Conservation (phyloP, 2,888 invertebrate genomes). For the Pemphredon lugubris region DNA sequence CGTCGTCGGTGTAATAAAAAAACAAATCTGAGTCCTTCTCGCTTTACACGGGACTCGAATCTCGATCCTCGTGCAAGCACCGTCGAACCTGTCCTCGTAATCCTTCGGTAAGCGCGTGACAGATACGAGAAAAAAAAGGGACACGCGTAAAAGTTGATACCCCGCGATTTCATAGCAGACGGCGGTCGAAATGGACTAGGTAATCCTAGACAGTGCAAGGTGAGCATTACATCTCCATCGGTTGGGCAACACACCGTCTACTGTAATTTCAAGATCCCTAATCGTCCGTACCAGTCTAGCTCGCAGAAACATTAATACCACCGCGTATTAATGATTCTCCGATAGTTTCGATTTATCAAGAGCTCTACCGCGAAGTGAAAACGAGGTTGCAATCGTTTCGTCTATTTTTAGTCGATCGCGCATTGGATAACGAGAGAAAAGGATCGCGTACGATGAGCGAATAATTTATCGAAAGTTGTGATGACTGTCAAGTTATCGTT, state of each 20-base stretch:
- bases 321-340: slow-evolving; percentile 36
- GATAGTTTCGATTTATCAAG: slow-evolving; percentile 33
- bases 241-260: slow-evolving; percentile 59
- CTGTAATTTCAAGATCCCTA: slow-evolving; percentile 68
- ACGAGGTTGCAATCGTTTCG: neutral
- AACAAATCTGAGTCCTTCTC: neutral
- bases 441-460: too few species aligned
- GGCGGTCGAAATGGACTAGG: slow-evolving; percentile 55
- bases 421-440: neutral
- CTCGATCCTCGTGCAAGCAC: slow-evolving; percentile 5
- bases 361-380: slow-evolving; percentile 1
- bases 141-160: slow-evolving; percentile 40
- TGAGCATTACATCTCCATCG: slow-evolving; percentile 63
- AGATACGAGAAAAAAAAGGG: slow-evolving; percentile 11
- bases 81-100: slow-evolving; percentile 34
- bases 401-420: neutral
- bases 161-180: slow-evolving; percentile 47
- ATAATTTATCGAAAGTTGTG: too few species aligned
- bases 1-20: too few species aligned
- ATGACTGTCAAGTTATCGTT: too few species aligned
- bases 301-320: slow-evolving; percentile 38
- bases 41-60: slow-evolving; percentile 4
- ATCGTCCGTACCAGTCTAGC: slow-evolving; percentile 41
- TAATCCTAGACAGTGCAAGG: slow-evolving; percentile 63
- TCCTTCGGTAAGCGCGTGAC: slow-evolving; percentile 26